A percentile compares a stretch with the other conserved stretches of the same genome.
These are phyloP conservation scores for Benitochromis conjunctus DNA, from an alignment of 2,113 vertebrate genomes.

Conservation along the genomic window DNA sequence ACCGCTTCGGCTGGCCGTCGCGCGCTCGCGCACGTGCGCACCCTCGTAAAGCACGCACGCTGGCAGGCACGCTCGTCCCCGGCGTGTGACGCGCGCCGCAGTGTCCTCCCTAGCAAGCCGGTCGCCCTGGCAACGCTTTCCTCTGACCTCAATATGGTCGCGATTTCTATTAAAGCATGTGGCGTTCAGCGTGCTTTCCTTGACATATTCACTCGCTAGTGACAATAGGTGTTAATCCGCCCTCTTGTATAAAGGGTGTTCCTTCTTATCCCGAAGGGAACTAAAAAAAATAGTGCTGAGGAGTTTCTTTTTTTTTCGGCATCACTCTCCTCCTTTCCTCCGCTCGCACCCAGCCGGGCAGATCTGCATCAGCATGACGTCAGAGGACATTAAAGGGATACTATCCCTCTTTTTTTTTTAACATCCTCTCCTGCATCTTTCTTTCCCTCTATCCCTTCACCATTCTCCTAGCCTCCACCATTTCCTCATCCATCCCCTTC, in stretches of 20 bases:
- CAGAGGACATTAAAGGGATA: conserved; percentile 73
- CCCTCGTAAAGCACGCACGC: neutral
- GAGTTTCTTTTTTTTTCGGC: conserved; percentile 32
- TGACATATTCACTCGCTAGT: neutral
- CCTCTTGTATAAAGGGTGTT: neutral
- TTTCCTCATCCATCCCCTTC: neutral
- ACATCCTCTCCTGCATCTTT: neutral
- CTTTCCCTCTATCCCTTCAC: neutral
- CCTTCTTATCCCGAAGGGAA: neutral
- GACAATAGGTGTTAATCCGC: neutral
- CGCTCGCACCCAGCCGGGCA: conserved; percentile 48
- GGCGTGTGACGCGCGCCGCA: conserved; percentile 52
- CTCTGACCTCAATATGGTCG: conserved; percentile 63
- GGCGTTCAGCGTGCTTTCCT: neutral
- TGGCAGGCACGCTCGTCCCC: conserved; percentile 12
- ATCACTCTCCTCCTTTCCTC: conserved; percentile 26
- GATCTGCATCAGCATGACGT: conserved; percentile 77
- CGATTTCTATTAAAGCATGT: neutral
- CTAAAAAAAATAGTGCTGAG: conserved; percentile 13
- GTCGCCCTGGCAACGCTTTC: conserved; percentile 71
- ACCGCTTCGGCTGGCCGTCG: conserved; percentile 8
- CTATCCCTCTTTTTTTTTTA: neutral
- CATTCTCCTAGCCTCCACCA: neutral
- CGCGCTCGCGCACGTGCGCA: conserved; percentile 15
- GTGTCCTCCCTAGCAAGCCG: conserved; percentile 60